Conservation (phyloP, 2,888 invertebrate genomes). For the Pheosia tremula region DNA sequence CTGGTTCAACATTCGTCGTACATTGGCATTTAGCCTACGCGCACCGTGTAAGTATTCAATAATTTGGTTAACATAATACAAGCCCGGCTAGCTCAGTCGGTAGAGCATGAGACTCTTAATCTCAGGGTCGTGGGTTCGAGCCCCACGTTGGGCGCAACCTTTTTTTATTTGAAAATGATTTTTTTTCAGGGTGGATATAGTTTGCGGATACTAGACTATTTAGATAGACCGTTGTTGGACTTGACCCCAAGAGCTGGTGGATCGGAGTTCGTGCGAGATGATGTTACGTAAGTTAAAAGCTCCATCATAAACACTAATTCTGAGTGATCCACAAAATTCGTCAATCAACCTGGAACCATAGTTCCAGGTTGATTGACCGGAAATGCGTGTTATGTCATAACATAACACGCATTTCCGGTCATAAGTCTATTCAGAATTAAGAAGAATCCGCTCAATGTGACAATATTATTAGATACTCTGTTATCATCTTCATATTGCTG, state of each 20-base stretch:
- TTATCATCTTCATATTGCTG: too few relatives aligned
- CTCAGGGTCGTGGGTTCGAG: slow-evolving; percentile 86
- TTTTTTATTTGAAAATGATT: slow-evolving; percentile 22
- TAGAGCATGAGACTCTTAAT: slow-evolving; percentile 86
- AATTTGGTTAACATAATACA: not conserved
- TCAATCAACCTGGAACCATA: too few relatives aligned
- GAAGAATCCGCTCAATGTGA: too few relatives aligned
- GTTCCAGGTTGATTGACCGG: too few relatives aligned
- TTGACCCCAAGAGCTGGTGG: slow-evolving; percentile 92
- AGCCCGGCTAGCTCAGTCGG: slow-evolving; percentile 83
- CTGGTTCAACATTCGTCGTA: slow-evolving; percentile 94
- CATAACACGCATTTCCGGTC: too few relatives aligned
- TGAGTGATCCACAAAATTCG: not conserved
- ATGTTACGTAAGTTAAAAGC: slow-evolving; percentile 91
- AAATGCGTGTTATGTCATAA: too few relatives aligned
- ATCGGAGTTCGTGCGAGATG: slow-evolving; percentile 91
- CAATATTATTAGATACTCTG: too few relatives aligned
- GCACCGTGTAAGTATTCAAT: slow-evolving; percentile 85
- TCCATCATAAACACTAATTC: not conserved
- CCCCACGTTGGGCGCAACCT: slow-evolving; percentile 82
- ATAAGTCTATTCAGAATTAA: too few relatives aligned
- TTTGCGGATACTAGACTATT: slow-evolving; percentile 92
- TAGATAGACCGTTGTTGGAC: slow-evolving; percentile 93
- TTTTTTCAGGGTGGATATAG: slow-evolving; percentile 94
- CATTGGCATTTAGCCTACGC: slow-evolving; percentile 98